Base-by-base conservation (phyloP, 1,140 invertebrate genomes). In the Aporrectodea caliginosa region DNA sequence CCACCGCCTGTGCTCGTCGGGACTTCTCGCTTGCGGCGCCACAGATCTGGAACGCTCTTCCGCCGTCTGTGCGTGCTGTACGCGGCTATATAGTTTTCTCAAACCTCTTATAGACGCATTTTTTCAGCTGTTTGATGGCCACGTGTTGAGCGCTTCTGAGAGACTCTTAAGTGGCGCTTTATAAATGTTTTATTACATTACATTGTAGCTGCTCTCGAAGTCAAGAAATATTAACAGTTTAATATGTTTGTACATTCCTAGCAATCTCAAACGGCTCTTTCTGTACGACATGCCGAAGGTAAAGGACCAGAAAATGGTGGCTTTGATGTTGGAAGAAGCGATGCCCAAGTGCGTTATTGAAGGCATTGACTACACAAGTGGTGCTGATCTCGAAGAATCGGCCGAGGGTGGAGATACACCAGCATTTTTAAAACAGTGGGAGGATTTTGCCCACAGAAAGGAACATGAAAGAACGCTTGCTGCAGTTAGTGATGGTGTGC, bases 321-420 rank as follows among this genome's bases (percentile, higher is more conserved):
- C 83, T 22, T 35, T 89, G 2, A 75, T 87, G 73, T 72, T 89
- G 16, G 87, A 89, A 80, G 88, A 89, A 69, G 73, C 82, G 33
- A 75, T 89, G 72, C 88, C 88, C 69, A 82, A 83, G 68, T 84
- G 88, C 71, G 73, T 75, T 14, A 81, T 89, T 6, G 34, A 84
- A 29, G 88, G 88, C 22, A 75, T 89, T 6, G 84, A 88, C 78
- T 87, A 84, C 33, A 33, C 72, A 31, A 75, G 29, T 35, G n/a
- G 33, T 58, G 31, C n/a, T 1, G 22, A 76, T 58, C 6, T 58
- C n/a, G n/a, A n/a, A n/a, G n/a, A n/a, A n/a, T n/a, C n/a, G 43
- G 22, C 22, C 22, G 43, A 58, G 22, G 22, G 6, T 58, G 43
- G 22, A 22, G 22, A 58, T 6, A 58, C 6, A 12, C 43, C 43